Conservation (phyloP, 2,797 vertebrate species). For the Hyperoplus lanceolatus region DNA sequence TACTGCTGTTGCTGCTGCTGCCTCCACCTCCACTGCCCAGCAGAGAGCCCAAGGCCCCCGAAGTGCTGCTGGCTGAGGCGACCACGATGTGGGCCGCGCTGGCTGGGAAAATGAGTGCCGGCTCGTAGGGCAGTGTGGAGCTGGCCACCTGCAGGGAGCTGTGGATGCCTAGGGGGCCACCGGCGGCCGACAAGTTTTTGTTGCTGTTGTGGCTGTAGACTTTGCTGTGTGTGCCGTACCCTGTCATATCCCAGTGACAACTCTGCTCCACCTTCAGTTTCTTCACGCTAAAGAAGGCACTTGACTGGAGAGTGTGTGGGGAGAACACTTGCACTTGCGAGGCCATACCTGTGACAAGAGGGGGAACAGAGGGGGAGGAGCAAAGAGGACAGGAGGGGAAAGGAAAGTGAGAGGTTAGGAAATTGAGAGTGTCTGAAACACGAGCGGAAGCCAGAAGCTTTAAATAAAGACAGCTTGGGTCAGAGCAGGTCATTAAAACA, state of each 20-base stretch:
- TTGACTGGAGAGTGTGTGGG: slow-evolving; percentile 98
- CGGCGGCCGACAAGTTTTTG: slow-evolving; percentile 91
- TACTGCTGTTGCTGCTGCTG: slow-evolving; percentile 87
- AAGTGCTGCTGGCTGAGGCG: slow-evolving; percentile 94
- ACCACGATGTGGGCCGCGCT: slow-evolving; percentile 94
- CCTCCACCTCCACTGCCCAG: slow-evolving; percentile 87
- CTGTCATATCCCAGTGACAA: slow-evolving; percentile 99
- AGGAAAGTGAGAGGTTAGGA: slow-evolving; percentile 81
- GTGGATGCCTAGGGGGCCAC: slow-evolving; percentile 88
- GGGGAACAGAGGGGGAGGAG: slow-evolving; percentile 58
- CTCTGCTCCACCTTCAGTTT: slow-evolving; percentile 99
- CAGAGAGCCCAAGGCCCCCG: slow-evolving; percentile 88
- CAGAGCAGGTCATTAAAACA: slow-evolving; percentile 74
- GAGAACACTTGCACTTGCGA: slow-evolving; percentile 99
- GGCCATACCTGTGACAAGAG: slow-evolving; percentile 94
- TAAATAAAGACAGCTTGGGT: slow-evolving; percentile 84
- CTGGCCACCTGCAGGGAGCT: slow-evolving; percentile 91
- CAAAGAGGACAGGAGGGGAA: slow-evolving; percentile 55
- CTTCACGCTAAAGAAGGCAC: slow-evolving; percentile 99
- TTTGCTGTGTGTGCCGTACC: slow-evolving; percentile 98
- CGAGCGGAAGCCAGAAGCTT: slow-evolving; percentile 76
- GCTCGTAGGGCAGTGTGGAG: slow-evolving; percentile 94
- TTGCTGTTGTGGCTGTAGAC: slow-evolving; percentile 92
- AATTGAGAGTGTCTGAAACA: slow-evolving; percentile 82
- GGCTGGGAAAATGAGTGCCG: slow-evolving; percentile 96